A percentile compares a stretch with the other conserved stretches of the same genome.
Conservation (phyloP, 2,888 invertebrate species). For the Augiades crinisus region DNA sequence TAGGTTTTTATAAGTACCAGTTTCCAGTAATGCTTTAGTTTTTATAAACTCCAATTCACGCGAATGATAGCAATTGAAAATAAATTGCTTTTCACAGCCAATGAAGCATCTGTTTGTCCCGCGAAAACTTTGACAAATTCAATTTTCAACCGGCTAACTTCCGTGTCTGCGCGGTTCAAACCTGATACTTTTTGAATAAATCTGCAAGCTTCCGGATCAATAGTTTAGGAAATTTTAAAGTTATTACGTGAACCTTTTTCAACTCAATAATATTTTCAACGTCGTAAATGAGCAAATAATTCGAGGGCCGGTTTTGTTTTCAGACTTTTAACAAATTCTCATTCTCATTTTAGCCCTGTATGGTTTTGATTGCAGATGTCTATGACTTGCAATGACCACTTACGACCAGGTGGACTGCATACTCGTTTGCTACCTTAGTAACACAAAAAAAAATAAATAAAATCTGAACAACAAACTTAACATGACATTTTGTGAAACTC, state of each 20-base stretch:
- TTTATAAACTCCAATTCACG: constrained; percentile 50
- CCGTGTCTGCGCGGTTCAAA: constrained; percentile 67
- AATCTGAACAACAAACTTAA: too few relatives aligned
- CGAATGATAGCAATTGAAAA: constrained; percentile 67
- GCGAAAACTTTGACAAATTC: constrained; percentile 75
- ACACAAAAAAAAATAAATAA: too few relatives aligned
- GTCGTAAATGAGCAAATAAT: neutral
- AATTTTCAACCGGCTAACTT: constrained; percentile 73
- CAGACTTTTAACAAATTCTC: too few relatives aligned
- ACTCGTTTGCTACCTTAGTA: too few relatives aligned
- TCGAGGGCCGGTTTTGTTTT: too few relatives aligned
- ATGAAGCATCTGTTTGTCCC: constrained; percentile 75
- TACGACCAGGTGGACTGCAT: too few relatives aligned
- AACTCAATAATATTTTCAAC: too few relatives aligned
- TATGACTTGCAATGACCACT: too few relatives aligned
- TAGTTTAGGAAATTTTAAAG: constrained; percentile 52
- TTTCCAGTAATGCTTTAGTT: constrained; percentile 39
- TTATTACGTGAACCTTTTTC: constrained; percentile 35
- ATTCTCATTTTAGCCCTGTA: too few relatives aligned
- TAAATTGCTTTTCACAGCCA: constrained; percentile 75
- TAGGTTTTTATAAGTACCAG: neutral
- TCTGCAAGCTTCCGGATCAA: constrained; percentile 63
- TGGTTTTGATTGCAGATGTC: too few relatives aligned
- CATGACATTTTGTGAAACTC: too few relatives aligned
- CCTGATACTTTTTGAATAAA: constrained; percentile 76